These are phyloP conservation scores for Chlorodrepanis virens DNA, from an alignment of 2,113 vertebrate genomes.

Conservation along the genomic window DNA sequence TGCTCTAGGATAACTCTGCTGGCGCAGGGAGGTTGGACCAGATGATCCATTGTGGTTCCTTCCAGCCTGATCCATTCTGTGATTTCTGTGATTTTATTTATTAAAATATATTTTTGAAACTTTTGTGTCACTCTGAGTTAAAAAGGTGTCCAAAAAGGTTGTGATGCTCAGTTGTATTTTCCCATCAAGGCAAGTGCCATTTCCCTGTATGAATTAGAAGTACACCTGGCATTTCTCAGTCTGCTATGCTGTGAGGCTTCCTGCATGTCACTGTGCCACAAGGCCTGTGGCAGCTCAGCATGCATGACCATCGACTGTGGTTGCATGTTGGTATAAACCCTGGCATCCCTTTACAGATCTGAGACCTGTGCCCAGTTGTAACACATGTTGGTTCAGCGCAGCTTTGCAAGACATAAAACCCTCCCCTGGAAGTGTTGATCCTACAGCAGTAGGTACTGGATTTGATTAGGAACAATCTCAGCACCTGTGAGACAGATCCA, in stretches of 20 bases:
- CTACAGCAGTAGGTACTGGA: neutral
- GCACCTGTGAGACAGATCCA: neutral
- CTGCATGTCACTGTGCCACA: neutral
- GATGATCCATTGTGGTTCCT: neutral
- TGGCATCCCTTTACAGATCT: neutral
- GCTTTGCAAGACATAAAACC: neutral
- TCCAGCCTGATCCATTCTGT: neutral
- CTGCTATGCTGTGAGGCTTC: neutral
- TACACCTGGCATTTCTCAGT: neutral
- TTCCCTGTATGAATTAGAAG: neutral
- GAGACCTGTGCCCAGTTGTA: neutral
- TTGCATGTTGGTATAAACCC: neutral
- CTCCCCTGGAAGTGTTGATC: neutral
- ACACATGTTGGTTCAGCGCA: neutral
- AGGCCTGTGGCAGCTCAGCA: neutral
- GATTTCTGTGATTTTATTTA: neutral
- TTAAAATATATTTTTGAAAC: neutral
- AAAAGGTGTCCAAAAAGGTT: neutral
- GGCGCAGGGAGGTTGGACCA: neutral
- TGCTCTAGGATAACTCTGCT: neutral
- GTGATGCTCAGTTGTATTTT: neutral
- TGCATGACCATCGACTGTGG: fast-evolving
- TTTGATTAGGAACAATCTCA: neutral
- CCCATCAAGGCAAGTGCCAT: neutral
- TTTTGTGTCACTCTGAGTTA: neutral